These are phyloP conservation scores for Papilio demoleus DNA, from an alignment of 2,888 invertebrate genomes.

Conservation along the genomic window DNA sequence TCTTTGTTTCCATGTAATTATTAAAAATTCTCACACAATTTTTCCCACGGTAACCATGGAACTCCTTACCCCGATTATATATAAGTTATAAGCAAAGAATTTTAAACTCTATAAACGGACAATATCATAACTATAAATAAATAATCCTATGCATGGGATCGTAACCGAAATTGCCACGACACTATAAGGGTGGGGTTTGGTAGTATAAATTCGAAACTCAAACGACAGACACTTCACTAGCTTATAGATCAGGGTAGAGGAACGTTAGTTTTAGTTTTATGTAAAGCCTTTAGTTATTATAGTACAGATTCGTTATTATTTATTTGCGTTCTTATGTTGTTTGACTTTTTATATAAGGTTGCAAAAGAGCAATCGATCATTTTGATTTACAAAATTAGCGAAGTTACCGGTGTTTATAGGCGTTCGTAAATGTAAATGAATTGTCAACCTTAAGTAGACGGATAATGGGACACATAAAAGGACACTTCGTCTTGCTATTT, in stretches of 20 bases:
- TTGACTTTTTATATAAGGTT: no score
- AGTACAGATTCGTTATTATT: no score
- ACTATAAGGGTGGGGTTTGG: conserved; percentile 47
- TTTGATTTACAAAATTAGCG: no score
- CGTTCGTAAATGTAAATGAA: no score
- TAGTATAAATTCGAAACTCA: conserved; percentile 24
- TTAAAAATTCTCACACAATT: conserved; percentile 41
- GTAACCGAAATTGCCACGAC: conserved; percentile 51
- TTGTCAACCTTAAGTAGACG: no score
- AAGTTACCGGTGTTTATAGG: no score
- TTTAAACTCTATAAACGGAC: conserved; percentile 27
- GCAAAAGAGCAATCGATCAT: no score
- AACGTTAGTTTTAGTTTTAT: neutral
- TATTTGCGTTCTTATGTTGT: no score
- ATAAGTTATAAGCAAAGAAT: conserved; percentile 16
- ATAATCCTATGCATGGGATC: conserved; percentile 8
- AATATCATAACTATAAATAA: neutral
- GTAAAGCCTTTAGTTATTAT: neutral
- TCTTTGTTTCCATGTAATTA: no score
- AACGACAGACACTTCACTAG: neutral
- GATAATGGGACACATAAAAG: no score
- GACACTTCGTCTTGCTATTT: no score
- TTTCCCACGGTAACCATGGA: conserved; percentile 50
- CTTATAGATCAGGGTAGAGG: neutral
- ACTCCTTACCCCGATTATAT: conserved; percentile 43